Evolutionary conservation across 2,797 vertebrate genomes (phyloP), one percentile per base, ranked within the genome.

Genomic region (Bryconaethiops microstoma): DNA sequence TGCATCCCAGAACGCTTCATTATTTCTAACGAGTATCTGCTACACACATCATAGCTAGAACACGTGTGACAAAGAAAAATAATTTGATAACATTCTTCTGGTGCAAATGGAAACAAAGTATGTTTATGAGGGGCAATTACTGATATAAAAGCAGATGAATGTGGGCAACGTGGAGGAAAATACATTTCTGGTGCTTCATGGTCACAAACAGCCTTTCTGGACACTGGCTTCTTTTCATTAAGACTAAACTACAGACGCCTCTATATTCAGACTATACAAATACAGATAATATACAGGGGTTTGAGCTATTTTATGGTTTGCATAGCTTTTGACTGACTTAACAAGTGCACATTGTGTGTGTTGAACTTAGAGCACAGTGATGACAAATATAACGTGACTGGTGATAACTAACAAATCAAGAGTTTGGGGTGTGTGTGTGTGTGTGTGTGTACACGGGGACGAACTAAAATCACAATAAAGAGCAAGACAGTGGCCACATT

Each of bases 281-380:
- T 52, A 54, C 55, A 25, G 13, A 10, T 55, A 72, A 54, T 19
- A 54, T 7, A 55, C 12, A 16, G 52, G 40, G 39, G 48, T 74
- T 76, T 72, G 65, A 80, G 23, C 76, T 45, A 79, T 76, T 78
- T 60, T 60, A 76, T 83, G 48, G 50, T 55, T 87, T 90, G 88
- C 89, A 90, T 87, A 90, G 89, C 87, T 83, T 63, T 72, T 13
- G 63, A 19, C 60, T 35, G 55, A 35, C 67, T 57, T 67, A 48
- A 76, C 45, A 76, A 73, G 77, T 72, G 76, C 73, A 79, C 74
- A 78, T 68, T 59, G 74, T 79, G n/a, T 50, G 60, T 29, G 35
- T 81, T 23, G 17, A 54, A 63, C 62, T 78, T 55, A 50, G 25
- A 21, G 25, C 59, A 40, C 54, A 54, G n/a, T 59, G 74, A 75